Percentiles rank a stretch among this genome's conserved stretches.
Conservation (phyloP, 1,140 invertebrate genomes). For the Cecropterus lyciades region DNA sequence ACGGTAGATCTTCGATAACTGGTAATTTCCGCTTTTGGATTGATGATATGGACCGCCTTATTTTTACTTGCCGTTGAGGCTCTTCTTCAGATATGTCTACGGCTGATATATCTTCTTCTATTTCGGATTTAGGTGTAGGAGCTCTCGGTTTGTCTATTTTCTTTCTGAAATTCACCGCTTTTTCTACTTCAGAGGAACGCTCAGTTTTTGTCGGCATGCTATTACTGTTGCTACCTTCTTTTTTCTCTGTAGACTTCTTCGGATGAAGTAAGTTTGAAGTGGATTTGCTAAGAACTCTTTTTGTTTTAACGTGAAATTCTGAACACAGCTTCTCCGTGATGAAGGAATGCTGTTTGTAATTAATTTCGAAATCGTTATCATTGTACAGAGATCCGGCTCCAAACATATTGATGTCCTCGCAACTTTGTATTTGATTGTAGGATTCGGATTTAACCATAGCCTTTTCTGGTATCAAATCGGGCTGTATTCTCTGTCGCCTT, state of each 20-base stretch:
- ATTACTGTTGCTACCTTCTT: slow-evolving; percentile 75
- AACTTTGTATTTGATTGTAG: slow-evolving; percentile 83
- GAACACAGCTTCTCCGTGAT: slow-evolving; percentile 86
- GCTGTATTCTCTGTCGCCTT: slow-evolving; percentile 80
- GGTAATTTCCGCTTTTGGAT: slow-evolving; percentile 82
- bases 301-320: slow-evolving; percentile 86
- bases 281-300: slow-evolving; percentile 85
- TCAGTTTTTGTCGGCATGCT: slow-evolving; percentile 81
- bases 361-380: slow-evolving; percentile 78
- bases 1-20: slow-evolving; percentile 83
- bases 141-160: slow-evolving; percentile 78
- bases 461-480: slow-evolving; percentile 82
- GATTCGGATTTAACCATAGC: slow-evolving; percentile 80
- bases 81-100: slow-evolving; percentile 75
- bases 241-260: slow-evolving; percentile 76
- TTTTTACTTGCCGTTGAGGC: slow-evolving; percentile 67
- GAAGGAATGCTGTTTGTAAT: slow-evolving; percentile 84
- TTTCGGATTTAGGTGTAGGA: slow-evolving; percentile 73
- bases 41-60: slow-evolving; percentile 80
- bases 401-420: slow-evolving; percentile 83
- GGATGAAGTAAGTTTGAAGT: slow-evolving; percentile 85
- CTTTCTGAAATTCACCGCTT: slow-evolving; percentile 74
- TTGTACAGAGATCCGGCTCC: slow-evolving; percentile 78
- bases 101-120: slow-evolving; percentile 63
- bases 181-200: slow-evolving; percentile 62